Base-by-base conservation (phyloP, 1,140 invertebrate genomes). In the Pseudomyrmex cubaensis region DNA sequence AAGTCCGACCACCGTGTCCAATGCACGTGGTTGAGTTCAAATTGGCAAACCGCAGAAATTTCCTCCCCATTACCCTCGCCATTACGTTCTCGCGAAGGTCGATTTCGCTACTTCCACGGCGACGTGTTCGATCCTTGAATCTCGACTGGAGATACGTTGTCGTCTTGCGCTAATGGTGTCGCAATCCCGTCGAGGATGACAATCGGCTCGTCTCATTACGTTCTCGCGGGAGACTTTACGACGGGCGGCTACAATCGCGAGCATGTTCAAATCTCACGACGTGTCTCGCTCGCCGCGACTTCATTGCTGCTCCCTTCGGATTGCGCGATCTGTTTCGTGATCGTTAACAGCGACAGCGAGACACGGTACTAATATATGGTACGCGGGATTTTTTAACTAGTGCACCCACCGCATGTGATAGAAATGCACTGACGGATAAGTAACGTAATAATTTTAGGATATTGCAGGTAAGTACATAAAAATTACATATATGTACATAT, bases 291-390 rank as follows among this genome's bases (percentile, higher is more conserved):
- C 13, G 15, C n/a, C 59, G 13, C 35, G 13, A 44, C 9, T 10
- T 9, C 8, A 8, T 46, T 9, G 25, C 44, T 13, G 57, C 48
- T 50, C 3, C 63, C 13, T 25, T n/a, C 22, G 25, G 56, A 69
- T 57, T 17, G 5, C 17, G 22, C 61, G 66, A 72, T 48, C n/a
- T 22, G 50, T 78, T 22, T 22, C 20, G 35, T 0, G 9, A 54
- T 78, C 35, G 35, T 15, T 17, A 20, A 2, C 10, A 0, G 25
- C 17, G 62, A 70, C 64, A 17, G 35, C 20, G 44, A 78, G 64
- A 78, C 44, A 17, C 52, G n/a, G 15, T 80, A 72, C 76, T 80
- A 80, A 80, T 80, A 72, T 12, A 2, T 80, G 76, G 76, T 80
- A 80, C 66, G 54, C 2, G 64, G 76, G 76, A 0, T 35, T 80